phyloP scores from a whole-genome alignment of 37 sponge, comb jelly and placozoan genomes.

The Spongilla lacustris region DNA sequence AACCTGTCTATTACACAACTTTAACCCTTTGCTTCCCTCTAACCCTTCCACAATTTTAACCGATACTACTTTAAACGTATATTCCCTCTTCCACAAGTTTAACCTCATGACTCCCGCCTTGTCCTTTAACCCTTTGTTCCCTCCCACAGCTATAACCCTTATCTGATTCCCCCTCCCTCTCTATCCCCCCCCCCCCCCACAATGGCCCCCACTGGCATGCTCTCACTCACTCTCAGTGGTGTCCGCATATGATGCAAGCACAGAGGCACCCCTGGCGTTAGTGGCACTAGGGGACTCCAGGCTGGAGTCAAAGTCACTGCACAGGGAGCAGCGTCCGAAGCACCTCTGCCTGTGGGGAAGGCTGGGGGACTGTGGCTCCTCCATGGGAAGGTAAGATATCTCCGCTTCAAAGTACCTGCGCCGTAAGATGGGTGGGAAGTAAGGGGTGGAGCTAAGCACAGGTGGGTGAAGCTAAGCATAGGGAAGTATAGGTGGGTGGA shows the following conservation, averaged over 20 bases:
- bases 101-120: too few species aligned
- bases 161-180: background rate
- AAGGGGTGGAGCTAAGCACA: too few species aligned
- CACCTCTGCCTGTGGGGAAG: background rate
- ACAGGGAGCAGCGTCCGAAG: constrained; percentile 47
- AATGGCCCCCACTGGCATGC: background rate
- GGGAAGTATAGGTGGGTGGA: background rate
- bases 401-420: constrained; percentile 55
- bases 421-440: background rate
- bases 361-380: constrained; percentile 10
- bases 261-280: constrained; percentile 63
- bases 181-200: background rate
- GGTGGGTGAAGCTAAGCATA: too few species aligned
- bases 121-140: background rate
- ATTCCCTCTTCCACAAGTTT: too few species aligned
- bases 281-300: constrained; percentile 33
- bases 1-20: too few species aligned
- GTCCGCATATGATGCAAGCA: constrained; percentile 56
- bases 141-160: background rate
- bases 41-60: too few species aligned
- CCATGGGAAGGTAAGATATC: constrained; percentile 47
- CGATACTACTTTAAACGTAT: too few species aligned
- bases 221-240: background rate
- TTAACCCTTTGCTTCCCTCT: too few species aligned
- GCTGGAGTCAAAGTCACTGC: constrained; percentile 53